Conservation (phyloP, 2,888 invertebrate species). For the Sminthurides aquaticus region DNA sequence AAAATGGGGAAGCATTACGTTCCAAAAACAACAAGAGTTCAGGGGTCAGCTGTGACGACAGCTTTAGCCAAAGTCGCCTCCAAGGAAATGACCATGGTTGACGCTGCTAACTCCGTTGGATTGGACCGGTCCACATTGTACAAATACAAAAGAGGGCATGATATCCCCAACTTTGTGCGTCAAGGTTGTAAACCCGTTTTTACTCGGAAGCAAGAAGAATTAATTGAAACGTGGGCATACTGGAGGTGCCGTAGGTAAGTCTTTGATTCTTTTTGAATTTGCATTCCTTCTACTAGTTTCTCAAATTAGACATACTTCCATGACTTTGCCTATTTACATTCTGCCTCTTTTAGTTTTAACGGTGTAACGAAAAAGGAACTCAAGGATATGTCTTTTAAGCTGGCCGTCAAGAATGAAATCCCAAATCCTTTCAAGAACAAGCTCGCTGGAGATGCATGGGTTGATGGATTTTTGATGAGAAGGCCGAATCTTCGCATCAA, state of each 20-base stretch:
- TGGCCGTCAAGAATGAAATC: not conserved
- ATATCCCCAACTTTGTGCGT: no score
- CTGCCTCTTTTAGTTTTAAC: not conserved
- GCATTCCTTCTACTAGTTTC: not conserved
- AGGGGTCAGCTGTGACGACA: no score
- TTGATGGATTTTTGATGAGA: conserved; percentile 6
- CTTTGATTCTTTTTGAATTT: not conserved
- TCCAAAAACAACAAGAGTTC: no score
- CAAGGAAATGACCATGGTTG: no score
- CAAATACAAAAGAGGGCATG: no score
- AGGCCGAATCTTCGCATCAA: not conserved
- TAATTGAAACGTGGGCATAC: not conserved
- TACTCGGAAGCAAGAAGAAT: not conserved
- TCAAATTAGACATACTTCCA: not conserved
- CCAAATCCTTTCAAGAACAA: not conserved
- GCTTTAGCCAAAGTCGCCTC: no score
- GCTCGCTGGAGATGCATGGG: not conserved
- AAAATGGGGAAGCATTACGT: no score
- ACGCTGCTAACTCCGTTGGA: no score
- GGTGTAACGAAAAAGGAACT: not conserved
- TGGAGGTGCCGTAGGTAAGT: not conserved
- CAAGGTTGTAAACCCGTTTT: not conserved
- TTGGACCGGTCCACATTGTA: no score
- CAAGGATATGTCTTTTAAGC: not conserved
- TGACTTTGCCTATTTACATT: not conserved